Evolutionary conservation across 2,113 vertebrate species (phyloP), one percentile per base, ranked within the genome.

Genomic region (Regulus satrapa): DNA sequence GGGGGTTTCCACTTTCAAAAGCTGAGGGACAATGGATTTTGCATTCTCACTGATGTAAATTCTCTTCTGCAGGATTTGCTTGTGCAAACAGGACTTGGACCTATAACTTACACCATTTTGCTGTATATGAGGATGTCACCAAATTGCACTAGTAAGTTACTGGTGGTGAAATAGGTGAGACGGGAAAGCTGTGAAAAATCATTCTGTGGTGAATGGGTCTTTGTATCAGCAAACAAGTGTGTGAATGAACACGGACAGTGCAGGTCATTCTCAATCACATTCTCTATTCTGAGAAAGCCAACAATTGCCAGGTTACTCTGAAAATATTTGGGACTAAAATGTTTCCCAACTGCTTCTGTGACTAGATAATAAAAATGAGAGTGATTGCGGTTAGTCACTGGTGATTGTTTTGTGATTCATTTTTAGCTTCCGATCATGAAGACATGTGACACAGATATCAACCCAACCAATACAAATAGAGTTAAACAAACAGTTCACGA

Each of bases 401-500:
- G 36, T 32, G 55, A 78, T 85, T 91, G 38, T 89, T 95, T 78
- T 79, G 77, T 96, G 89, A 91, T 91, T 96, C 87, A 94, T 34
- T 85, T 92, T 91, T 91, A 86, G 38, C 64, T 87, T 91, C 73
- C 62, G 73, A 61, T 95, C 26, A 38, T 13, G 34, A 82, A 91
- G 64, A 58, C 66, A 34, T 49, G 66, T 92, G 87, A 87, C 62
- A 89, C 34, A 92, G 73, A 79, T 94, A 89, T 82, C 84, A 94
- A 91, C 93, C 94, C 91, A 95, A 94, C 93, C 93, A 96, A 92
- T 92, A 91, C 77, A 96, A 96, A 95, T 0, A 97, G 62, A 92
- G 81, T 76, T 91, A 92, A 91, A 94, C 91, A 96, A 96, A 97
- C 52, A 82, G 69, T 46, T 94, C 73, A 6, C 43, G 89, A 91